Evolutionary conservation across 2,888 invertebrate genomes (phyloP), one percentile per base, ranked within the genome.

Genomic region (Vandiemenella viatica): DNA sequence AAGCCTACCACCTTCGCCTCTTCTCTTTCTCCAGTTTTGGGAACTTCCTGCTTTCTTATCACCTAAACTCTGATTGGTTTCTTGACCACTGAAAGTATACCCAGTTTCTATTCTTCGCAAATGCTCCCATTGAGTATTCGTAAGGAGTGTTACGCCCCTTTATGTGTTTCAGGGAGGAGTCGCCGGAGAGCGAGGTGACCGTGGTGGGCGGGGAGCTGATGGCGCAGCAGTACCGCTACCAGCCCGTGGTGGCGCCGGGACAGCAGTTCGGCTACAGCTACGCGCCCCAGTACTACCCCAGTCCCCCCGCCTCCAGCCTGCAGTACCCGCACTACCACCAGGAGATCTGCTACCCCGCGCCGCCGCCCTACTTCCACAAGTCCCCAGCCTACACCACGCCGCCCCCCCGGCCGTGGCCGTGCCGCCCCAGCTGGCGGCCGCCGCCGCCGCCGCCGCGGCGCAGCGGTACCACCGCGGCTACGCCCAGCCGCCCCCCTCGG

Each of bases 171-270:
- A 45, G 45, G 45, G 45, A 46, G 43, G 66, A 68, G 56, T 67
- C 68, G 48, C 65, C 67, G 19, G 68, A 68, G 58, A 68, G 65
- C 57, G 69, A 69, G 63, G 68, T 67, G 58, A 58, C 58, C 56
- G 52, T 54, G 46, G 52, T 53, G 53, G 49, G 45, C 43, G 43
- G 44, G 21, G 52, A 44, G 40, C 41, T 41, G 13, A 37, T 22
- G 22, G 40, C 46, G 20, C 54, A 47, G 19, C 50, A 44, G 51
- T 65, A 66, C 56, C 56, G 53, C 52, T 7, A 54, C 51, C 58
- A 64, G 13, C 51, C 48, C 26, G 49, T 38, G 45, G 51, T 49
- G 44, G 40, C 43, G 18, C 55, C 51, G 23, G 52, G 48, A 47
- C 51, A 47, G 38, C 46, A 43, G 42, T 50, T 54, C 37, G 47